A percentile compares a stretch with the other conserved stretches of the same genome.
Evolutionary conservation across 2,797 vertebrate genomes (phyloP).

Genomic region (Spizella passerina): DNA sequence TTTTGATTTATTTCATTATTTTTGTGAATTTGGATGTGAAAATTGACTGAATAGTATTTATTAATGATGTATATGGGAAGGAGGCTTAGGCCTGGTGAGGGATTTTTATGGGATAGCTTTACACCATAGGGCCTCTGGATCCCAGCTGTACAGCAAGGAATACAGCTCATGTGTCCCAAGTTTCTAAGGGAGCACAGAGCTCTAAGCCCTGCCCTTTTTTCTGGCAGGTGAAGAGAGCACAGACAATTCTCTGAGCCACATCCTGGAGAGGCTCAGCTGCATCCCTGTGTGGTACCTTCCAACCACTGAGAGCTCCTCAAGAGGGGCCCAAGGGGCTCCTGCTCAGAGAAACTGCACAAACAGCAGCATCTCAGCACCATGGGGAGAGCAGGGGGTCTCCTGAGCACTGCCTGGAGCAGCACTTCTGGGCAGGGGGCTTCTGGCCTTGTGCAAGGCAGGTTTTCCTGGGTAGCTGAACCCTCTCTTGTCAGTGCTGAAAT

Average conservation of each 20-base stretch:
- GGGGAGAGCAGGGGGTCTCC: background rate
- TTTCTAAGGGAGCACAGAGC: background rate
- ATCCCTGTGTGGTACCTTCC: rapidly evolving
- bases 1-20: background rate
- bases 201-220: background rate
- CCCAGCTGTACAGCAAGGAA: background rate
- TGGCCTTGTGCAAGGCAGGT: background rate
- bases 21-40: background rate
- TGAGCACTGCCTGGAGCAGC: background rate
- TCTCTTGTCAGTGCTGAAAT: background rate
- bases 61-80: background rate
- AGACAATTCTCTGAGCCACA: background rate
- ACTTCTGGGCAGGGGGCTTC: rapidly evolving
- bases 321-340: background rate
- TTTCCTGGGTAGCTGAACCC: background rate
- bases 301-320: background rate
- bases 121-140: background rate
- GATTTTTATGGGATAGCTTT: background rate
- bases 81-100: background rate
- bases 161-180: background rate
- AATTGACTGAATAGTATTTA: background rate
- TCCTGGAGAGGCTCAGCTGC: background rate
- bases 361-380: background rate
- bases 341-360: background rate
- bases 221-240: background rate